phyloP scores from a whole-genome alignment of 2,888 invertebrate species.

The Drosophila ustulata region DNA sequence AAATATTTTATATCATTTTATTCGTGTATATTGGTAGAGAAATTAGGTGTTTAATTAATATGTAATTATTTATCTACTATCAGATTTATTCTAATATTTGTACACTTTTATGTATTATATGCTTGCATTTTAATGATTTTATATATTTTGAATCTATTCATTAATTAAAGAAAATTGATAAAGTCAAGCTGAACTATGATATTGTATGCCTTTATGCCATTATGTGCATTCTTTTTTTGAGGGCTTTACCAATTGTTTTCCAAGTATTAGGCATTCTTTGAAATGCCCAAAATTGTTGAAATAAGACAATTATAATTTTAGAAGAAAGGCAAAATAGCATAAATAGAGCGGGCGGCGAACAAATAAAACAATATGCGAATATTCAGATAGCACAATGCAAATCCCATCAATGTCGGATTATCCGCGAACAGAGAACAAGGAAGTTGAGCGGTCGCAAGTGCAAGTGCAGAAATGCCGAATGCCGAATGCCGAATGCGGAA shows the following conservation, averaged over 20 bases:
- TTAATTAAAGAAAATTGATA: neutral
- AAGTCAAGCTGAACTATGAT: neutral
- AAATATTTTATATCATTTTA: no score
- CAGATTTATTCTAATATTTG: no score
- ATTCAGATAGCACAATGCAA: constrained; percentile 36
- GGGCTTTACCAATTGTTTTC: neutral
- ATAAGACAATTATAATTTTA: constrained; percentile 67
- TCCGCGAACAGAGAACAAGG: neutral
- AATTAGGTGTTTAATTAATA: no score
- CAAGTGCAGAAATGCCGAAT: neutral
- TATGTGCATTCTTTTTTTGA: neutral
- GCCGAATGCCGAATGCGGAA: constrained; percentile 1
- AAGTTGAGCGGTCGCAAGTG: constrained; percentile 45
- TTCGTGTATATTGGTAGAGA: no score
- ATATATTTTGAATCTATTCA: no score
- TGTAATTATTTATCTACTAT: no score
- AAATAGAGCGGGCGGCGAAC: constrained; percentile 31
- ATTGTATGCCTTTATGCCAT: neutral
- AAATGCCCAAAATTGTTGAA: neutral
- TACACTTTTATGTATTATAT: no score
- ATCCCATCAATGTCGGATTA: constrained; percentile 57
- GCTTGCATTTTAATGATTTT: no score
- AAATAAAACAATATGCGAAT: constrained; percentile 40
- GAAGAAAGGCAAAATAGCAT: constrained; percentile 38
- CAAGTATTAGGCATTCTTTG: constrained; percentile 3